These are phyloP conservation scores for Trachymyrmex cornetzi DNA, from an alignment of 1,140 invertebrate genomes.

Conservation along the genomic window DNA sequence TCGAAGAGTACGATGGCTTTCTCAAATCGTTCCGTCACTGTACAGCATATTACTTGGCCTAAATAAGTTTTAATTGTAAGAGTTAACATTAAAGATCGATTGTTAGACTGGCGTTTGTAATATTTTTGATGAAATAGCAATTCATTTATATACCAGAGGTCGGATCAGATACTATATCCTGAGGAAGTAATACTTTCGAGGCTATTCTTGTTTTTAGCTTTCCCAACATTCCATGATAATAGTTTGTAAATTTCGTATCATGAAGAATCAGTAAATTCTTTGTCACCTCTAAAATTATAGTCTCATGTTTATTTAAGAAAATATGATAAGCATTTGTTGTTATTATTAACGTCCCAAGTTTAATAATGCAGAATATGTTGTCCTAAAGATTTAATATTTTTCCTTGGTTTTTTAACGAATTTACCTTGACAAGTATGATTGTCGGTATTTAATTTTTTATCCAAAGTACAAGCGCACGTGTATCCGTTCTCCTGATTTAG, in stretches of 20 bases:
- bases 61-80: constrained; percentile 7
- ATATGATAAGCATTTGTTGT: not conserved
- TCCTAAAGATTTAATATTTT: not conserved
- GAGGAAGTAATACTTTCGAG: no score
- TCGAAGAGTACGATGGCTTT: constrained; percentile 79
- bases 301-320: constrained; percentile 3
- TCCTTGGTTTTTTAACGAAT: not conserved
- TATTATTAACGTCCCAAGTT: not conserved
- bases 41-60: constrained; percentile 59
- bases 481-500: constrained; percentile 88
- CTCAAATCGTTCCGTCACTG: constrained; percentile 46
- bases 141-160: constrained; percentile 73
- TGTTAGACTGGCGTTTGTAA: not conserved
- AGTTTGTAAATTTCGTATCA: constrained; percentile 78
- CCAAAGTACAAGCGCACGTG: constrained; percentile 93
- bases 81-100: not conserved
- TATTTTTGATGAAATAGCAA: not conserved
- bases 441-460: constrained; percentile 88
- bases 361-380: no score
- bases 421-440: constrained; percentile 86
- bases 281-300: constrained; percentile 61
- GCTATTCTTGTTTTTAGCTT: constrained; percentile 69
- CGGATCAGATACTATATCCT: constrained; percentile 78
- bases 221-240: constrained; percentile 83
- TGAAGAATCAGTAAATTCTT: constrained; percentile 77